Percentiles rank a stretch among this genome's conserved stretches.
These are phyloP conservation scores for Papilio polyxenes DNA, from an alignment of 1,140 invertebrate species.

Conservation along the genomic window DNA sequence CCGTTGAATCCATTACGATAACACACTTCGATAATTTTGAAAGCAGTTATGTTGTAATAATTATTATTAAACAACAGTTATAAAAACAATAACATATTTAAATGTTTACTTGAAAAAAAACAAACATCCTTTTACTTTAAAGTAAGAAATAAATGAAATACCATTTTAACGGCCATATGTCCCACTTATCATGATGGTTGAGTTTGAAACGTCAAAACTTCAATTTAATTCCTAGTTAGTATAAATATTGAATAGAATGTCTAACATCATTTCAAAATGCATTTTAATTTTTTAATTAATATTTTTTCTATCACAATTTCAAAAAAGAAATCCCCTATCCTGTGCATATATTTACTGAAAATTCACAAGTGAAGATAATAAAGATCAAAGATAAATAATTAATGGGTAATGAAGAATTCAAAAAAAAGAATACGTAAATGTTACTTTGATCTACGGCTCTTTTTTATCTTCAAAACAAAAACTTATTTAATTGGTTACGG, in stretches of 20 bases:
- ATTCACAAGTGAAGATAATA: not conserved
- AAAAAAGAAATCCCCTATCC: not conserved
- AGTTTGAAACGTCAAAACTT: not conserved
- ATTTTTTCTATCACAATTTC: not conserved
- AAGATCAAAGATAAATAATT: not conserved
- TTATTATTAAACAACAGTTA: constrained; percentile 3
- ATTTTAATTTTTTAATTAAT: not conserved
- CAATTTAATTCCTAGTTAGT: not conserved
- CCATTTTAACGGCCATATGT: not conserved
- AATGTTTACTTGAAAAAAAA: not conserved
- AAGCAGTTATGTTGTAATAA: constrained; percentile 13
- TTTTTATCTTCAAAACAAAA: constrained; percentile 32
- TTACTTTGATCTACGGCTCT: constrained; percentile 1
- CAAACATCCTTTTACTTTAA: constrained; percentile 1
- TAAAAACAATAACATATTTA: constrained; percentile 21
- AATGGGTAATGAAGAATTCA: not conserved
- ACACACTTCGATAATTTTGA: constrained; percentile 11
- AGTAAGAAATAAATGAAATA: not conserved
- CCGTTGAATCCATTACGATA: constrained; percentile 8
- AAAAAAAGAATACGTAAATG: not conserved
- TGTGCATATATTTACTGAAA: not conserved
- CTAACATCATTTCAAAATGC: not conserved
- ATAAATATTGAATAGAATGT: not conserved
- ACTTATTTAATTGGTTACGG: not conserved
- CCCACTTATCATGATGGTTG: not conserved